Conservation (phyloP, 2,888 invertebrate genomes). For the Zaprionus obscuricornis region DNA sequence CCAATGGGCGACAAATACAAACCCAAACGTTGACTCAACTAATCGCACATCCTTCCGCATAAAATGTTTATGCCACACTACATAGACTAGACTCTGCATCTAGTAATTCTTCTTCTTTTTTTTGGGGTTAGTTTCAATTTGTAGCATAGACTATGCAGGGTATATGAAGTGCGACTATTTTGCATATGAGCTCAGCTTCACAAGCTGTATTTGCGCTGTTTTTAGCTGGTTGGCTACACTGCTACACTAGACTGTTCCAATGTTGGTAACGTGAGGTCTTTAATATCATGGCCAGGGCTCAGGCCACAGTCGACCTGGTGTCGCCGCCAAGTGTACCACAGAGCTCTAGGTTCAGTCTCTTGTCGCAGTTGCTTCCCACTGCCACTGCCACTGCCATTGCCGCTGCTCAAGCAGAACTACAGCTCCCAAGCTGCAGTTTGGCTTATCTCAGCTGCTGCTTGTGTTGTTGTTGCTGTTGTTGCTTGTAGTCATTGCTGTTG, state of each 20-base stretch:
- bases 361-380: no score
- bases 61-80: conserved; percentile 52
- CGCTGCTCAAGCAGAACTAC: conserved; percentile 1
- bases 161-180: no score
- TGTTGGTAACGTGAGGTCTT: conserved; percentile 60
- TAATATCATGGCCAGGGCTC: conserved; percentile 59
- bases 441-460: conserved; percentile 69
- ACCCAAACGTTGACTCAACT: conserved; percentile 76
- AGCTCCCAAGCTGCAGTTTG: conserved; percentile 35
- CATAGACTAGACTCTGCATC: neutral
- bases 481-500: conserved; percentile 43
- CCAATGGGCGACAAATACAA: no score
- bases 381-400: neutral
- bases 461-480: neutral
- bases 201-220: conserved; percentile 40
- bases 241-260: no score
- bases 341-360: conserved; percentile 1
- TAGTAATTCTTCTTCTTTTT: no score
- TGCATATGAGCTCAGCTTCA: conserved; percentile 12
- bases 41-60: conserved; percentile 77
- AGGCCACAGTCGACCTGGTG: conserved; percentile 70
- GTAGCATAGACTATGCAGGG: no score
- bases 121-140: no score
- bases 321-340: conserved; percentile 39
- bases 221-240: conserved; percentile 53